These are phyloP conservation scores for Struthidea cinerea DNA, from an alignment of 2,113 vertebrate species.

Conservation along the genomic window DNA sequence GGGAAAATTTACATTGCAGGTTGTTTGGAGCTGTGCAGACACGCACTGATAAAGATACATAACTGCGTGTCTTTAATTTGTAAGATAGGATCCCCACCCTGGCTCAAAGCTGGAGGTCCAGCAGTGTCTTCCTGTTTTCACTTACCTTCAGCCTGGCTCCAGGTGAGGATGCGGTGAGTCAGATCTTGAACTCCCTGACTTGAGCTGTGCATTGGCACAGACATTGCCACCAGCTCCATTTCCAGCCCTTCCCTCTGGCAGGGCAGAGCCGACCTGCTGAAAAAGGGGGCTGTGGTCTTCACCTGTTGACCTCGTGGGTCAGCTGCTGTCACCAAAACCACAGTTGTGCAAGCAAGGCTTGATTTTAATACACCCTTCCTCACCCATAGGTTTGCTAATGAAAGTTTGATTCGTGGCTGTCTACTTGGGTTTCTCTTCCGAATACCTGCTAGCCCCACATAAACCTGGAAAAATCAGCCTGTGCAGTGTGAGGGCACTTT, in stretches of 20 bases:
- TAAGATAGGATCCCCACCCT: neutral
- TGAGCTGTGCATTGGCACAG: neutral
- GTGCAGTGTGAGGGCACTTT: neutral
- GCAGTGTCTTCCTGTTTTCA: neutral
- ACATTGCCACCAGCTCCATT: neutral
- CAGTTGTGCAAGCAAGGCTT: neutral
- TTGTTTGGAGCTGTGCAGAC: neutral
- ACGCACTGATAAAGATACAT: no score
- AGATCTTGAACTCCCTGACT: neutral
- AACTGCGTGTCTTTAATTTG: neutral
- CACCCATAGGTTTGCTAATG: neutral
- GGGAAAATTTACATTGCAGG: accelerated
- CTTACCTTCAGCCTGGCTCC: neutral
- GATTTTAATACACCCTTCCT: neutral
- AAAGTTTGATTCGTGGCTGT: neutral
- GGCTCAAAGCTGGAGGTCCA: neutral
- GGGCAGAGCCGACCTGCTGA: neutral
- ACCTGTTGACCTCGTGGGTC: neutral
- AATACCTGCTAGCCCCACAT: neutral
- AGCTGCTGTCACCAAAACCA: neutral
- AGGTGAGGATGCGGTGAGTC: neutral
- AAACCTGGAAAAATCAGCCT: neutral
- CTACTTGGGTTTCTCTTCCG: neutral
- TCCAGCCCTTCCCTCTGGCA: neutral
- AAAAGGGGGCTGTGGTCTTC: neutral